Evolutionary conservation across 92 coral and sea anemone genomes (phyloP), one percentile per base, ranked within the genome.

Genomic region (Parazoanthus darwini): DNA sequence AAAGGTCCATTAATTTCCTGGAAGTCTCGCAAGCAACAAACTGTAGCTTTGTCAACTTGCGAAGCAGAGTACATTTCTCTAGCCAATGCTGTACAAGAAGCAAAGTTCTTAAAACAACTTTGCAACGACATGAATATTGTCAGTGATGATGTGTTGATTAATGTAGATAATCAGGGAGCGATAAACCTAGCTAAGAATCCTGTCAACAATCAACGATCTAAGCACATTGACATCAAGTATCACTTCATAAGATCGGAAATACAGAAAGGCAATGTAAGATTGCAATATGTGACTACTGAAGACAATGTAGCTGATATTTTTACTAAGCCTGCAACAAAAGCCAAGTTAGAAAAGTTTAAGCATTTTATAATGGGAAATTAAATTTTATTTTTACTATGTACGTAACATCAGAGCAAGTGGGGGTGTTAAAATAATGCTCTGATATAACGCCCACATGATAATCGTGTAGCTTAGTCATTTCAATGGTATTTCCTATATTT

Each of bases 271-370:
- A 29, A 29, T 29, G 51, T 81, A 79, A 13, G 84, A 13, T n/a
- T 59, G 84, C 43, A 71, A 79, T 85, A 85, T 43, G 74, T 85
- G 2, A 26, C 80, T 33, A 71, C 73, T 18, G 80, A 85, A 11
- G 88, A 86, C 42, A 86, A 74, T 70, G 67, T 86, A 72, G 81
- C 81, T 25, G 81, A 86, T n/a, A 65, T 86, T 10, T 86, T 86
- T 48, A 86, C 88, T 1, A 86, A 86, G 72, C 81, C 81, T 50
- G 72, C 43, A 36, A 86, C 72, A 29, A 86, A 72, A 68, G 77
- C 66, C 22, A 85, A 85, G 33, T 68, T 85, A 71, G 65, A 56
- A 68, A 67, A 51, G 78, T 85, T 85, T 11, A 68, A 18, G 18
- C 33, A 1, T 23, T 36, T 85, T 66, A 85, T 85, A 38, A 42